Base-by-base conservation (phyloP, 30 jellyfish, hydroid and myxozoan species). In the Sanderia malayensis region DNA sequence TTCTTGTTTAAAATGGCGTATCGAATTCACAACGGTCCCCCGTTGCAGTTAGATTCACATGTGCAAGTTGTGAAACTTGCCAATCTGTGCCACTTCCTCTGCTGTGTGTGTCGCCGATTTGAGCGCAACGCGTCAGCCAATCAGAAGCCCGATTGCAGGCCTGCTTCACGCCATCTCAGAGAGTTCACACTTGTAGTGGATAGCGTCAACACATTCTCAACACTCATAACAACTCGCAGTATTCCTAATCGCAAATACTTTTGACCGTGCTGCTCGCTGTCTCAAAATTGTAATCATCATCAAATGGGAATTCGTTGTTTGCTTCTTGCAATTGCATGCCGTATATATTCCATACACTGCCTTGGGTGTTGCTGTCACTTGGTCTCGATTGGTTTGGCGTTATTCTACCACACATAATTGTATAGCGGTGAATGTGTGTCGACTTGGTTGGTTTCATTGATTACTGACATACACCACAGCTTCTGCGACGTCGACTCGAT, bases 121-220 rank as follows among this genome's bases (percentile, higher is more conserved):
- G 70, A 28, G 65, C 63, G 69, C 20, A 37, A 55, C 73, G 34
- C 34, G 72, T 64, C 29, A 25, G 58, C 77, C 86, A 75, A 75
- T 75, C 86, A 75, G 78, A 75, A 45, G 79, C 47, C 27, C 18
- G 25, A n/a, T 2, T 18, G 37, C 79, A 55, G 30, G 24, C 61
- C 68, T 19, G 41, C 61, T 73, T 73, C 85, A 52, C 85, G 85
- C 85, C 85, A 57, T 73, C 85, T 67, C 24, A 44, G 45, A 73
- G 85, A 73, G 78, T 76, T 76, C 62, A 76, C 88, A 76, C 88
- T 45, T 62, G 71, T 47, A 61, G 88, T 59, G 52, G 80, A 61
- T 62, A 76, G 88, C 80, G 79, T 76, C 88, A 76, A 76, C 88
- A 76, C 88, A 53, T 76, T 76, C 88, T 76, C 88, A 76, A 61